Percentiles rank a stretch among this genome's conserved stretches.
Conservation (phyloP, 2,888 invertebrate species). For the Dorcus hopei region DNA sequence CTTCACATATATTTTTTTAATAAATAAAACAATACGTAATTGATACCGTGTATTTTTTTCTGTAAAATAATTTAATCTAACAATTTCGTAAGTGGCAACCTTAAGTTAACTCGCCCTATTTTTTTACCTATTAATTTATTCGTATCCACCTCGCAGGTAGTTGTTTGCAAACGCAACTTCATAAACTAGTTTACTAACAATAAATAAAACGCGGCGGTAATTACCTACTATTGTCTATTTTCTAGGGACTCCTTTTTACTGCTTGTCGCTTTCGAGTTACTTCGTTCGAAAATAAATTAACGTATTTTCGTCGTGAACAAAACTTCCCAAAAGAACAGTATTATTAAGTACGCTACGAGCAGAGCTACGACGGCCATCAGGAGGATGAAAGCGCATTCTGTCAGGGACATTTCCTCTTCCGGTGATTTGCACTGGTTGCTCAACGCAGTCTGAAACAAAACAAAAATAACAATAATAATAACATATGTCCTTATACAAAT, state of each 20-base stretch:
- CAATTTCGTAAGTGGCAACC: too few species aligned
- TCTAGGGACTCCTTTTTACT: background rate
- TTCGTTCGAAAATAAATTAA: background rate
- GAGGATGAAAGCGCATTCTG: slow-evolving; percentile 43
- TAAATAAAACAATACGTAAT: too few species aligned
- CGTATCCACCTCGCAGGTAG: too few species aligned
- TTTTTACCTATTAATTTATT: too few species aligned
- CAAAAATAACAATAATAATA: too few species aligned
- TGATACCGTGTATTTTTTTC: too few species aligned
- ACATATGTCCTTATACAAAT: too few species aligned
- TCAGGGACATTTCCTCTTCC: slow-evolving; percentile 44
- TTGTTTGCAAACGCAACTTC: too few species aligned
- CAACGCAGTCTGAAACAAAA: slow-evolving; percentile 45
- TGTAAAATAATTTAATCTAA: too few species aligned
- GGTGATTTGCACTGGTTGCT: slow-evolving; percentile 46
- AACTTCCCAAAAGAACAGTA: slow-evolving; percentile 15
- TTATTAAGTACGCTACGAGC: slow-evolving; percentile 40
- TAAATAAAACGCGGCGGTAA: background rate
- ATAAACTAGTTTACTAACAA: background rate
- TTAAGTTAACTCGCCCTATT: too few species aligned
- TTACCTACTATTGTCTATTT: background rate
- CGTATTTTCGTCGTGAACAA: slow-evolving; percentile 12
- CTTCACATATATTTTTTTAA: too few species aligned
- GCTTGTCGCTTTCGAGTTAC: background rate
- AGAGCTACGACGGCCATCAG: slow-evolving; percentile 39